These are phyloP conservation scores for Anneissia japonica DNA, from an alignment of 35 echinoderm and acorn worm species.

Conservation along the genomic window DNA sequence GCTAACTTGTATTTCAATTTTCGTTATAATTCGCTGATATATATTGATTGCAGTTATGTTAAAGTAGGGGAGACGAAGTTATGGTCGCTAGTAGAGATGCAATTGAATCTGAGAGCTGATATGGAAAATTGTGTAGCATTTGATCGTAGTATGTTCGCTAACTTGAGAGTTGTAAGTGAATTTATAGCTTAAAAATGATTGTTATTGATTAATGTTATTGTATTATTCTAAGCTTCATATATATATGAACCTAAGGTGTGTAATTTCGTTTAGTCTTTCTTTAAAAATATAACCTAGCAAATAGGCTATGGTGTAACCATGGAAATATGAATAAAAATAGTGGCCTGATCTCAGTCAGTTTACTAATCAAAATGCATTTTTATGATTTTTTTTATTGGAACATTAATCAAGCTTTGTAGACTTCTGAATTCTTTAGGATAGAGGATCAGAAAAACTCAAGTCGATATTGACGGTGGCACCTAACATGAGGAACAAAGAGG, in stretches of 20 bases:
- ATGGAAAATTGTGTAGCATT: conserved; percentile 83
- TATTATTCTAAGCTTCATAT: not conserved
- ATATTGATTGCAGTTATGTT: conserved; percentile 48
- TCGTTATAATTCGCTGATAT: not conserved
- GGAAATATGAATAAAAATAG: too few relatives aligned
- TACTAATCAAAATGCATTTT: too few relatives aligned
- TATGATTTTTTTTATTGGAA: too few relatives aligned
- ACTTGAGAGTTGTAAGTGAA: conserved; percentile 71
- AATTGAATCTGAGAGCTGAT: conserved; percentile 75
- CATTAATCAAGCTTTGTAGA: too few relatives aligned
- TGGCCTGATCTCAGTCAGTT: too few relatives aligned
- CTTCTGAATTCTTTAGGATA: too few relatives aligned
- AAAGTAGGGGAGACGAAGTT: conserved; percentile 70
- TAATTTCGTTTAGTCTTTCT: not conserved
- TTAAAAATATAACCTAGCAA: not conserved
- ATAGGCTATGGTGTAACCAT: too few relatives aligned
- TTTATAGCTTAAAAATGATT: not conserved
- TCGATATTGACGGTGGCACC: conserved; percentile 50
- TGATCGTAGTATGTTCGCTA: conserved; percentile 73
- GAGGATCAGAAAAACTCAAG: conserved; percentile 80
- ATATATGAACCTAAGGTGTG: not conserved
- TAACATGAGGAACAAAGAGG: conserved; percentile 43
- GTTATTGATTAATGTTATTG: not conserved
- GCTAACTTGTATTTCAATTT: not conserved
- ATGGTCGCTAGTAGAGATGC: conserved; percentile 92